phyloP scores from a whole-genome alignment of 2,888 invertebrate genomes.

The Tiphia femorata region DNA sequence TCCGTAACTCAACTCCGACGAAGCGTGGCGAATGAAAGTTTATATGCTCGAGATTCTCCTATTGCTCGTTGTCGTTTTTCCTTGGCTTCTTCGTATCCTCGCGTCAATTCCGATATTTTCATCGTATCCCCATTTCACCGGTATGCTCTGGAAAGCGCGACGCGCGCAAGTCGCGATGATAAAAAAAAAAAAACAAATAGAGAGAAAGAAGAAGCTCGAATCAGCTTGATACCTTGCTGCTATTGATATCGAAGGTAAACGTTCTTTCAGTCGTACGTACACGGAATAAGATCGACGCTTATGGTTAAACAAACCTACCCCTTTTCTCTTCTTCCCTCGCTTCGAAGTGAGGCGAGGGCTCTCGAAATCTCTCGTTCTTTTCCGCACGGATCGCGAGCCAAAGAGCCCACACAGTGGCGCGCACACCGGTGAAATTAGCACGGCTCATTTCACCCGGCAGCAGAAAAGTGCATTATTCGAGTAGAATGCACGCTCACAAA shows the following conservation, averaged over 20 bases:
- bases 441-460: conserved; percentile 62
- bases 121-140: no score
- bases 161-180: no score
- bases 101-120: no score
- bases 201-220: neutral
- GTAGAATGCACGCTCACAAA: conserved; percentile 48
- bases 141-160: no score
- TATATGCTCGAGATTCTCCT: no score
- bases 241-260: neutral
- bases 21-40: no score
- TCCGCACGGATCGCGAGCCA: neutral
- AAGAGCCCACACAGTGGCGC: conserved; percentile 11
- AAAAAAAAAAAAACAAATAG: no score
- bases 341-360: conserved; percentile 4
- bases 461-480: conserved; percentile 57
- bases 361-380: conserved; percentile 15
- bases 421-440: conserved; percentile 50
- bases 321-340: conserved; percentile 25
- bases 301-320: conserved; percentile 41
- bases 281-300: conserved; percentile 2
- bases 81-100: no score
- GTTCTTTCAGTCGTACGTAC: neutral
- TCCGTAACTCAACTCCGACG: no score
- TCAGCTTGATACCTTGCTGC: neutral
- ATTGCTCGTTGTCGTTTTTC: no score